Base-by-base conservation (phyloP, 2,113 vertebrate species). In the Fulmarus glacialis region DNA sequence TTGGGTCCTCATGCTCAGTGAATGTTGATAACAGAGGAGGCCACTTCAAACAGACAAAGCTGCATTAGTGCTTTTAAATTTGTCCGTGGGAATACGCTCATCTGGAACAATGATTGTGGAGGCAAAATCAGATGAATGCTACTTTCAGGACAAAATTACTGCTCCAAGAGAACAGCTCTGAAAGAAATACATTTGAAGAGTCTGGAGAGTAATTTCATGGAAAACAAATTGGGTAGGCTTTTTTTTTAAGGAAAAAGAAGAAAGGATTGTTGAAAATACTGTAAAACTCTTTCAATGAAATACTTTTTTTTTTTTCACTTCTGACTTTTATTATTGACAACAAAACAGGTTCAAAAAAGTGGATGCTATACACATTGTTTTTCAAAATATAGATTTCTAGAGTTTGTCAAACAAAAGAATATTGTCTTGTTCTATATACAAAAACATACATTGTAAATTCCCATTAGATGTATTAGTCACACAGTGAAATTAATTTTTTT, bases 111-210 rank as follows among this genome's bases (percentile, higher is more conserved):
- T 82, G 79, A 94, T 60, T 97, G 53, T 64, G 90, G 83, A 91
- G 27, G 42, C 45, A 97, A 97, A 96, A 98, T 97, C 96, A 96
- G 90, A 97, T 92, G 96, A 98, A 96, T 94, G 42, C 26, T 82
- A 43, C 86, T 98, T 97, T 98, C 90, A 96, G 93, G 94, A 85
- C 67, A 96, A 98, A 98, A 98, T 94, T 97, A 95, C 72, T 96
- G 40, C 43, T 96, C 52, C 42, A 96, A 97, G 86, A 98, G 84
- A 89, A 96, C 58, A 96, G 36, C 48, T 94, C 66, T 82, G 92
- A 94, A 96, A 93, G 36, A 89, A 97, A 97, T 89, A 80, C 6
- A 71, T 97, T 95, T 97, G 82, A 97, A 98, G 86, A 95, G 29
- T 77, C 71, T 95, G 38, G 71, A 92, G 64, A 98, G 34, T 95